Conservation (phyloP, 2,888 invertebrate genomes). For the Glyphotaelius pellucidus region DNA sequence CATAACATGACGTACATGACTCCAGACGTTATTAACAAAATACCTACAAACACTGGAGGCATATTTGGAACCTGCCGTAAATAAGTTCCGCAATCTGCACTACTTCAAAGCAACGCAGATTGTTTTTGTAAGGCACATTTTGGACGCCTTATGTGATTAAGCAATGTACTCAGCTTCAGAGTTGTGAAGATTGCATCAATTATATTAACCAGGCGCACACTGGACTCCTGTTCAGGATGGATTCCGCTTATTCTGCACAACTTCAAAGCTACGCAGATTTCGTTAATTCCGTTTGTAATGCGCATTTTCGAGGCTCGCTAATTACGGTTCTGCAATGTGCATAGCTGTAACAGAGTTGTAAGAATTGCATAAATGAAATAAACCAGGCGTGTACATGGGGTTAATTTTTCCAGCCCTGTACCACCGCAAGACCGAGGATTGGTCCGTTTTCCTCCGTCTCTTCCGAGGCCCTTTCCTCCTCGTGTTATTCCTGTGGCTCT, state of each 20-base stretch:
- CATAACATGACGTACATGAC: too few species aligned
- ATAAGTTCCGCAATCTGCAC: too few species aligned
- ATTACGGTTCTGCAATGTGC: too few species aligned
- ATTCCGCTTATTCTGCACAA: too few species aligned
- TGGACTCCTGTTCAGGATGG: not conserved
- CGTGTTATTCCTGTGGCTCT: conserved; percentile 85
- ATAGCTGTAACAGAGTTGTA: too few species aligned
- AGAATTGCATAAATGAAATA: not conserved
- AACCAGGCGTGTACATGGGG: not conserved
- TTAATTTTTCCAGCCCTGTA: conserved; percentile 38
- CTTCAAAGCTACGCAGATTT: not conserved
- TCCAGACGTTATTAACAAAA: too few species aligned
- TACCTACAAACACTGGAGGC: too few species aligned
- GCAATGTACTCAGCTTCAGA: not conserved
- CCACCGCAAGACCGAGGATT: conserved; percentile 48
- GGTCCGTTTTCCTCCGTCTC: conserved; percentile 76
- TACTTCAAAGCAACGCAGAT: too few species aligned
- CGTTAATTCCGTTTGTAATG: not conserved
- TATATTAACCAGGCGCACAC: not conserved
- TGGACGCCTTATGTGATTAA: too few species aligned
- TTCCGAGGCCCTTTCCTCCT: conserved; percentile 89
- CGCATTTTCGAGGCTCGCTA: not conserved
- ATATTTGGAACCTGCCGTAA: too few species aligned
- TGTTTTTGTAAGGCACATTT: too few species aligned
- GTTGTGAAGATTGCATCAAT: not conserved